Percentiles rank a stretch among this genome's conserved stretches.
Conservation (phyloP, 2,797 vertebrate species). For the Philypnodon macrostomus region DNA sequence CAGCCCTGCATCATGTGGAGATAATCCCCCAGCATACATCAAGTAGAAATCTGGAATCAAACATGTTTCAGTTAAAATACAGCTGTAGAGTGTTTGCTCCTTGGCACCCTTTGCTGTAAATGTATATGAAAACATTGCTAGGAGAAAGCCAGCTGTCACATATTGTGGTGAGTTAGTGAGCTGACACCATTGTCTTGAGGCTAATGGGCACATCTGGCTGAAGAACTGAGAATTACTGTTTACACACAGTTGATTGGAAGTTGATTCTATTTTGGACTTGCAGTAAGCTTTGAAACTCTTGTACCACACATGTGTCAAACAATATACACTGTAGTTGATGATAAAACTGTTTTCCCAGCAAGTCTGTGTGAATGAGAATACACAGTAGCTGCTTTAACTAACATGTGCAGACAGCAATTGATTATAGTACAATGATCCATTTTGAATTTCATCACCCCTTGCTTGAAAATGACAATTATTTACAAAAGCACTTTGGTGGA, state of each 20-base stretch:
- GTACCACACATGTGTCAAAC: no score
- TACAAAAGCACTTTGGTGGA: no score
- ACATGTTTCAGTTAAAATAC: conserved; percentile 1
- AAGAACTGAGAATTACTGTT: conserved; percentile 1
- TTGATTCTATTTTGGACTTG: not conserved
- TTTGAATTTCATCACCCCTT: no score
- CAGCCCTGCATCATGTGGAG: conserved; percentile 12
- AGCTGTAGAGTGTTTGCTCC: conserved; percentile 1
- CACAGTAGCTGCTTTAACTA: no score
- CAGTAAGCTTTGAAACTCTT: not conserved
- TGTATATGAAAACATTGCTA: not conserved
- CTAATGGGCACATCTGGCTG: conserved; percentile 20
- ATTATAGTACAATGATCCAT: no score
- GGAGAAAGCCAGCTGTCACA: conserved; percentile 10
- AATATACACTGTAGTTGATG: no score
- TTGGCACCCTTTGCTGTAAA: conserved; percentile 1
- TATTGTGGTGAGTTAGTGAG: not conserved
- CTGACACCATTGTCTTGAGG: conserved; percentile 1
- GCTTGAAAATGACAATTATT: no score
- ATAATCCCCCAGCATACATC: conserved; percentile 19
- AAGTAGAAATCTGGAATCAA: conserved; percentile 7
- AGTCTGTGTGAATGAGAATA: no score
- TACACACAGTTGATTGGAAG: not conserved
- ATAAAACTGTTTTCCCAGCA: no score
- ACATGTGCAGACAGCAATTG: no score